Percentiles rank a stretch among this genome's conserved stretches.
Conservation (phyloP, 2,888 invertebrate genomes). For the Hirudinaria manillensis region DNA sequence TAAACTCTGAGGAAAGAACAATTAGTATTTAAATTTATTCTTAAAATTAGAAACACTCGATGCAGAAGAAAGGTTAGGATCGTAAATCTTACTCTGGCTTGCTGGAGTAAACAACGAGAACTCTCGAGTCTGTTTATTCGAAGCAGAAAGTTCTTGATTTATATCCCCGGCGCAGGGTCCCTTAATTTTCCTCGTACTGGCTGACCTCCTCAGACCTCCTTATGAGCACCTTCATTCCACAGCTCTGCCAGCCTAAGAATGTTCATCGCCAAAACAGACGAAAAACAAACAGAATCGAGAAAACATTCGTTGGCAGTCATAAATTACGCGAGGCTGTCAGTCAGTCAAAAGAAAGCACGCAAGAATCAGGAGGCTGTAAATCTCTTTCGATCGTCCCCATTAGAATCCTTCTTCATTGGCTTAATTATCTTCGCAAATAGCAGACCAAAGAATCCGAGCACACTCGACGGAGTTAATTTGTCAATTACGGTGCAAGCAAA, state of each 20-base stretch:
- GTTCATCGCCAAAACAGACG: background rate
- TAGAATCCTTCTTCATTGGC: constrained; percentile 7
- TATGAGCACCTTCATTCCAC: background rate
- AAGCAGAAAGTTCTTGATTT: constrained; percentile 9
- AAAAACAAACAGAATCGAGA: constrained; percentile 4
- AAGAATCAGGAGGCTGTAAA: background rate
- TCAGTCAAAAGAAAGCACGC: constrained; percentile 8
- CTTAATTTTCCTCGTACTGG: too few species aligned
- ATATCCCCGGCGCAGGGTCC: background rate
- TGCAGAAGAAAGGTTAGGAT: background rate
- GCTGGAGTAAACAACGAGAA: background rate
- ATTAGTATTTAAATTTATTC: constrained; percentile 6
- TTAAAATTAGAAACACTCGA: constrained; percentile 10
- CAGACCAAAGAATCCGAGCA: too few species aligned
- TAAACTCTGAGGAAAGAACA: too few species aligned
- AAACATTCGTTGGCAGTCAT: constrained; percentile 13
- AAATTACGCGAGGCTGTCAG: constrained; percentile 6
- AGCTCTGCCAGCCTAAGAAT: background rate
- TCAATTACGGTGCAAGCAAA: too few species aligned
- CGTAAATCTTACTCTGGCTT: constrained; percentile 7
- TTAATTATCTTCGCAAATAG: background rate
- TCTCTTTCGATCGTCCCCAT: constrained; percentile 7
- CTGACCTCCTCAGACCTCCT: too few species aligned
- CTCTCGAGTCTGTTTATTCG: constrained; percentile 1
- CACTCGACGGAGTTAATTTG: too few species aligned